Percentiles rank a stretch among this genome's conserved stretches.
Conservation (phyloP, 2,113 vertebrate genomes). For the Geococcyx californianus region DNA sequence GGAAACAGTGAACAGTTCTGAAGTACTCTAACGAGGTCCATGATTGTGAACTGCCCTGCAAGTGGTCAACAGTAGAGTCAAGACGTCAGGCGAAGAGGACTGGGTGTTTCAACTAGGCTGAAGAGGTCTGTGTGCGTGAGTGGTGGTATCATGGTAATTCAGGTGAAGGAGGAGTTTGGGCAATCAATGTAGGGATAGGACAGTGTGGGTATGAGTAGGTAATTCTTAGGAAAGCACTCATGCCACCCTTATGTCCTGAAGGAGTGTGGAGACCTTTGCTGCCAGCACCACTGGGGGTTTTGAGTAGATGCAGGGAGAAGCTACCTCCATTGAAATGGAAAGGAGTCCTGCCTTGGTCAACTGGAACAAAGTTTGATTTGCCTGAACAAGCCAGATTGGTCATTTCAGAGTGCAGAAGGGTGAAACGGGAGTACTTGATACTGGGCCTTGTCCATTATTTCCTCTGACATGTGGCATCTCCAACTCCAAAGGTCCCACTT, state of each 20-base stretch:
- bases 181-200: not conserved
- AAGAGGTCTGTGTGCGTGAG: not conserved
- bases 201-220: not conserved
- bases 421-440: not conserved
- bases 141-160: not conserved
- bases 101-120: not conserved
- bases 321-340: not conserved
- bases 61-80: not conserved
- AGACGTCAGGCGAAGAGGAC: not conserved
- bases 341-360: not conserved
- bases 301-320: not conserved
- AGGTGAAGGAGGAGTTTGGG: not conserved
- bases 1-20: not conserved
- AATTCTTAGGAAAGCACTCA: not conserved
- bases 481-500: not conserved
- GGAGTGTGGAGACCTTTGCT: not conserved
- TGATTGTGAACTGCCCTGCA: not conserved
- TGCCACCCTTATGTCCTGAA: accelerated
- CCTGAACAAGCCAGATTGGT: not conserved
- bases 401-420: not conserved
- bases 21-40: not conserved
- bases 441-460: not conserved
- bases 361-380: not conserved
- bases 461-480: not conserved
- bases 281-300: not conserved